Evolutionary conservation across 2,797 vertebrate genomes (phyloP).

Genomic region (Karalla daura): DNA sequence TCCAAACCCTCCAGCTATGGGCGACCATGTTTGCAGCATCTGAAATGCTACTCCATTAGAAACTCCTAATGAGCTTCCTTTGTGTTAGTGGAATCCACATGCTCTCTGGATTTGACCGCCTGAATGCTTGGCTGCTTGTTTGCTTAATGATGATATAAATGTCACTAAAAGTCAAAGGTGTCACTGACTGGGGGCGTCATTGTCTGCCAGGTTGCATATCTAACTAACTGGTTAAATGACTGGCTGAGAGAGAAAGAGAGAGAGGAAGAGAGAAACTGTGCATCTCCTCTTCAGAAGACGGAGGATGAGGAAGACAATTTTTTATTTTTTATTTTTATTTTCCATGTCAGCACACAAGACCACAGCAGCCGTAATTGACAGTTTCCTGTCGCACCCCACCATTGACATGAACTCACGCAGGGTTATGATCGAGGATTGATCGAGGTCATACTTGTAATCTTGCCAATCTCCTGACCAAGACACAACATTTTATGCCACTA

Average conservation of each 20-base stretch:
- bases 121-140: conserved; percentile 20
- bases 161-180: conserved; percentile 28
- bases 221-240: conserved; percentile 28
- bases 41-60: not conserved
- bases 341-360: no score
- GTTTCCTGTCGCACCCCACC: no score
- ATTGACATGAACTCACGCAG: no score
- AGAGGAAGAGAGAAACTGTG: no score
- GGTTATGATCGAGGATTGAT: no score
- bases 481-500: no score
- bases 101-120: conserved; percentile 11
- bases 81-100: conserved; percentile 19
- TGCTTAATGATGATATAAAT: conserved; percentile 40
- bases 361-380: no score
- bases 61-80: conserved; percentile 35
- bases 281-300: no score
- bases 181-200: conserved; percentile 7
- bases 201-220: conserved; percentile 10
- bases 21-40: not conserved
- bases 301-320: no score
- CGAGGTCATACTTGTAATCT: no score
- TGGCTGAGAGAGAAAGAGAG: not conserved
- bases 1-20: not conserved
- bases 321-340: no score
- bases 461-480: no score